These are phyloP conservation scores for Drosophila ohnishii DNA, from an alignment of 1,140 invertebrate genomes.

Conservation along the genomic window DNA sequence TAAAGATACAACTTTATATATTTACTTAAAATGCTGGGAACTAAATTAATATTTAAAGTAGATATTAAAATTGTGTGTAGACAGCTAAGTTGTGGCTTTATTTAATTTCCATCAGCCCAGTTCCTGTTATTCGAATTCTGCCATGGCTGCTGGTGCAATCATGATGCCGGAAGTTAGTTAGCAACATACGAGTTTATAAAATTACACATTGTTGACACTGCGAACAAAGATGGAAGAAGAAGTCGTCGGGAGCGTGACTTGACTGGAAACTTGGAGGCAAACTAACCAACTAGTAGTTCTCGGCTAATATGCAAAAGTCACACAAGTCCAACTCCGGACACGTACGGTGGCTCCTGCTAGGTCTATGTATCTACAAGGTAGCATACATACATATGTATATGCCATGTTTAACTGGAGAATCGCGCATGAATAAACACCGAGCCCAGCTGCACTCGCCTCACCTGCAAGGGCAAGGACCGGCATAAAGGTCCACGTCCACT, in stretches of 20 bases:
- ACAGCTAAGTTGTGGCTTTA: neutral
- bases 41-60: too few species aligned
- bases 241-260: slow-evolving; percentile 38
- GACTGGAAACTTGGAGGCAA: slow-evolving; percentile 30
- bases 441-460: slow-evolving; percentile 10
- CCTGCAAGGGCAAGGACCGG: slow-evolving; percentile 10
- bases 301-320: slow-evolving; percentile 48
- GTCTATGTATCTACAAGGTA: slow-evolving; percentile 2
- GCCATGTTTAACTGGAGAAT: slow-evolving; percentile 22
- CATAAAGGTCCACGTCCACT: slow-evolving; percentile 11
- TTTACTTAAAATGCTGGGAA: too few species aligned
- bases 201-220: slow-evolving; percentile 51
- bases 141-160: slow-evolving; percentile 27
- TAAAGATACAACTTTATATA: neutral
- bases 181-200: slow-evolving; percentile 47
- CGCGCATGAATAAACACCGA: slow-evolving; percentile 27
- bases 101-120: neutral
- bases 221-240: slow-evolving; percentile 34
- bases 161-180: slow-evolving; percentile 51
- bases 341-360: slow-evolving; percentile 17
- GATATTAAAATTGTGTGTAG: too few species aligned
- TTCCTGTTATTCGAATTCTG: neutral
- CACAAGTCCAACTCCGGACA: slow-evolving; percentile 27
- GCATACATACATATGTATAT: neutral
- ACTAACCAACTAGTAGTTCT: slow-evolving; percentile 23